phyloP scores from a whole-genome alignment of 1,140 invertebrate genomes.

The Bombus sibiricus region DNA sequence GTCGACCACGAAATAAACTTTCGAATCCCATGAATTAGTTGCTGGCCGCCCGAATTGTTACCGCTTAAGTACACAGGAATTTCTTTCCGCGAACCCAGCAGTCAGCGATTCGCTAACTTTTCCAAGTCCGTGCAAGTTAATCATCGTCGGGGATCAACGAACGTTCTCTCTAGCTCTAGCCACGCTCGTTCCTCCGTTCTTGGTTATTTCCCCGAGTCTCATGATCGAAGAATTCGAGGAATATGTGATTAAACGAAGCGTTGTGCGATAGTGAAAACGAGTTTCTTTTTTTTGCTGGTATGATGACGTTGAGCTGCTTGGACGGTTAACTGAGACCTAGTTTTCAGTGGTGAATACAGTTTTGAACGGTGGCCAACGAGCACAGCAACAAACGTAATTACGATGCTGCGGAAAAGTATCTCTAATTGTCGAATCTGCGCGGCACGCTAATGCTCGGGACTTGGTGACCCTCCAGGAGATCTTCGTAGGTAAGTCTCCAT shows the following conservation, averaged over 20 bases:
- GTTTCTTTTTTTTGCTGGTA: neutral
- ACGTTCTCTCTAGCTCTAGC: too few species aligned
- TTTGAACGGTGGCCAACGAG: constrained; percentile 54
- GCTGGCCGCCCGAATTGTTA: neutral
- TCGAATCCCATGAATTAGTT: constrained; percentile 4
- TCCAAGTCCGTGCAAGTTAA: neutral
- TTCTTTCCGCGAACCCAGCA: neutral
- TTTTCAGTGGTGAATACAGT: constrained; percentile 16
- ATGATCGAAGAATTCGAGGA: too few species aligned
- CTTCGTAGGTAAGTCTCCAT: constrained; percentile 29
- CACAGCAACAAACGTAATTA: constrained; percentile 53
- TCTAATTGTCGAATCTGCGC: constrained; percentile 60
- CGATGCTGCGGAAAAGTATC: constrained; percentile 55
- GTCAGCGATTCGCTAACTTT: neutral
- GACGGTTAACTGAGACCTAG: neutral
- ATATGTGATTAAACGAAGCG: too few species aligned
- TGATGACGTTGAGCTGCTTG: neutral
- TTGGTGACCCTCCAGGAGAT: constrained; percentile 18
- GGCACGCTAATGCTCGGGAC: constrained; percentile 26
- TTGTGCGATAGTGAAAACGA: too few species aligned
- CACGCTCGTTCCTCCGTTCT: too few species aligned
- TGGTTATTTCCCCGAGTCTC: too few species aligned
- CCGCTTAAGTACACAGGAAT: neutral
- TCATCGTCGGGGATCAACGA: too few species aligned
- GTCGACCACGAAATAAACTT: constrained; percentile 44